Percentiles rank a stretch among this genome's conserved stretches.
These are phyloP conservation scores for Nylanderia fulva DNA, from an alignment of 1,140 invertebrate genomes.

Conservation along the genomic window DNA sequence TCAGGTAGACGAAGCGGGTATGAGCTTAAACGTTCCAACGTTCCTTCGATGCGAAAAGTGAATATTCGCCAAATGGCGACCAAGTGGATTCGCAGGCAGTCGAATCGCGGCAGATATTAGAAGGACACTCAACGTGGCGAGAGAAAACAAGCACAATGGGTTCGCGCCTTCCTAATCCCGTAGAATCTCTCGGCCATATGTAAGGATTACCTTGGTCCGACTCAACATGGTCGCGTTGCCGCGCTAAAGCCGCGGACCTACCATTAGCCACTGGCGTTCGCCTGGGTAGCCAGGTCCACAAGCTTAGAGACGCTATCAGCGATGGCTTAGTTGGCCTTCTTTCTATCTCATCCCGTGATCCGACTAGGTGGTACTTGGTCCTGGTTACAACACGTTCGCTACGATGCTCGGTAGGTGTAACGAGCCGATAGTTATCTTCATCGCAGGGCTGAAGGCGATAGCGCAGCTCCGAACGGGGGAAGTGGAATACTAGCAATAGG, in stretches of 20 bases:
- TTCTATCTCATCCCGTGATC: conserved; percentile 78
- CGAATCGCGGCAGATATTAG: conserved; percentile 63
- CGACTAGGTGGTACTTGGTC: conserved; percentile 73
- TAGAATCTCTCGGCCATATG: conserved; percentile 79
- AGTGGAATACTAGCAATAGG: conserved; percentile 56
- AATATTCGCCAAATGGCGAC: conserved; percentile 53
- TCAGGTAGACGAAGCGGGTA: conserved; percentile 1
- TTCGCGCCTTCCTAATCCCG: conserved; percentile 78
- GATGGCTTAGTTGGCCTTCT: conserved; percentile 77
- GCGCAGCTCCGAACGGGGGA: conserved; percentile 63
- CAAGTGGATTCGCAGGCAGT: conserved; percentile 24
- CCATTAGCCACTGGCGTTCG: conserved; percentile 75
- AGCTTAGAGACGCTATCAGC: conserved; percentile 80
- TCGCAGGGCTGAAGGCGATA: conserved; percentile 72
- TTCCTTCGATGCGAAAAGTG: conserved; percentile 52
- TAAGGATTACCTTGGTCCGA: conserved; percentile 81
- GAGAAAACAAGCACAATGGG: conserved; percentile 75
- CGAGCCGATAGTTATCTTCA: conserved; percentile 82
- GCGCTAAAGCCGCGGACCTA: conserved; percentile 72
- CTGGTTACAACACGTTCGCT: conserved; percentile 66
- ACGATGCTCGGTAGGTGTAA: conserved; percentile 74
- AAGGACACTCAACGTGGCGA: conserved; percentile 59
- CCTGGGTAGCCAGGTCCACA: conserved; percentile 63
- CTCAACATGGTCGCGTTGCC: conserved; percentile 73
- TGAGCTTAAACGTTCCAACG: background rate